Percentiles rank a stretch among this genome's conserved stretches.
Evolutionary conservation across 1,140 invertebrate species (phyloP).

Genomic region (Aethina tumida): DNA sequence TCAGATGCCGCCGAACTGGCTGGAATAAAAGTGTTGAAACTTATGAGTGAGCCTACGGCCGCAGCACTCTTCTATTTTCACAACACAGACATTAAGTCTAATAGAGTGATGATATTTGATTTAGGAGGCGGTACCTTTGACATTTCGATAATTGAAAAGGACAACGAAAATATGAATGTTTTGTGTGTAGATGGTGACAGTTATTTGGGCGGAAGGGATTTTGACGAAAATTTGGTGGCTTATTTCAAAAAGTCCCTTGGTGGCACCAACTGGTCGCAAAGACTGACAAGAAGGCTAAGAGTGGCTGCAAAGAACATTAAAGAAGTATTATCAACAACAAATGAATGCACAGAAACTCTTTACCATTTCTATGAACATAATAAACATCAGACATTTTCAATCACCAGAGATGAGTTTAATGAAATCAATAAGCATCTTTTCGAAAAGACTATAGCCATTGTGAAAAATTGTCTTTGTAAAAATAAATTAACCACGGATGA

Average conservation of each 20-base stretch:
- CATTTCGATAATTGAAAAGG: constrained; percentile 64
- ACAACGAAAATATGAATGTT: constrained; percentile 58
- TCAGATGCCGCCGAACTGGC: constrained; percentile 24
- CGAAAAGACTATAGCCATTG: constrained; percentile 33
- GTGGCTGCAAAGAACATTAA: constrained; percentile 1
- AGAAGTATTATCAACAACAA: constrained; percentile 4
- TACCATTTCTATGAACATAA: constrained; percentile 46
- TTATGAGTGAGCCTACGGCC: constrained; percentile 60
- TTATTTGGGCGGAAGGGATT: constrained; percentile 62
- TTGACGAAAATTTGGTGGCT: constrained; percentile 43
- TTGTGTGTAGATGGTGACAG: constrained; percentile 57
- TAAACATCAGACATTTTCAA: constrained; percentile 49
- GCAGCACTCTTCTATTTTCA: constrained; percentile 53
- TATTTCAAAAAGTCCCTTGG: constrained; percentile 16
- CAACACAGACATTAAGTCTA: constrained; percentile 31
- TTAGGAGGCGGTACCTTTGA: constrained; percentile 70
- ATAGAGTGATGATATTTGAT: constrained; percentile 46
- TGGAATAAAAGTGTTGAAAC: constrained; percentile 48
- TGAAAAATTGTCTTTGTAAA: constrained; percentile 13
- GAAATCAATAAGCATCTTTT: constrained; percentile 56
- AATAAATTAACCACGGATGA: constrained; percentile 11
- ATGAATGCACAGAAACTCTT: constrained; percentile 4
- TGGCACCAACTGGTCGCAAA: background rate
- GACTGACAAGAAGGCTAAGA: constrained; percentile 7
- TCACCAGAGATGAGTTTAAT: constrained; percentile 66